phyloP scores from a whole-genome alignment of 92 coral and sea anemone genomes.

The Epizoanthus rinbou region DNA sequence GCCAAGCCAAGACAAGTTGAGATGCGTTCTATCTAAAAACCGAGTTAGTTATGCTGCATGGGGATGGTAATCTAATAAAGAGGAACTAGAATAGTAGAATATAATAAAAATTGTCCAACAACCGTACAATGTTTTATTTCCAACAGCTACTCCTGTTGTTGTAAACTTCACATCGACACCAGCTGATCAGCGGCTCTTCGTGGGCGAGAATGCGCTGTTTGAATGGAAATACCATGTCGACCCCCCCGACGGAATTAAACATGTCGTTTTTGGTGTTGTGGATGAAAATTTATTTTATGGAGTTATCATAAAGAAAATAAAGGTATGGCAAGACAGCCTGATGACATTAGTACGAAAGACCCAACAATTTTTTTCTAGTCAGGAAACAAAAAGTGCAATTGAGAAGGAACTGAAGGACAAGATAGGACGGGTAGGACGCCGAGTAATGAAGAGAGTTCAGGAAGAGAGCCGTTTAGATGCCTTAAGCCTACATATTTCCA shows the following conservation, averaged over 20 bases:
- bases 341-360: background rate
- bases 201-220: constrained; percentile 40
- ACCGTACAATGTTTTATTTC: background rate
- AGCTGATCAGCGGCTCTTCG: constrained; percentile 22
- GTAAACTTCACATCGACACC: constrained; percentile 23
- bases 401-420: too few species aligned
- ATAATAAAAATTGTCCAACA: background rate
- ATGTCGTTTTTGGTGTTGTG: constrained; percentile 26
- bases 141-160: constrained; percentile 29
- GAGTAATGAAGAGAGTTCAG: too few species aligned
- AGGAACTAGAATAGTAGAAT: too few species aligned
- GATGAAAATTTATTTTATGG: background rate
- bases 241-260: constrained; percentile 14
- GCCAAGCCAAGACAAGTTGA: too few species aligned
- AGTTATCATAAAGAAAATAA: constrained; percentile 8
- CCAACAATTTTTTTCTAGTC: background rate
- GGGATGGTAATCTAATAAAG: too few species aligned
- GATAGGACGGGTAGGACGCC: too few species aligned
- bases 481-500: too few species aligned
- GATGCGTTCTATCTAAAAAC: too few species aligned
- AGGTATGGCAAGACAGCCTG: background rate
- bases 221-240: constrained; percentile 29
- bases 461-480: too few species aligned
- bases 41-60: too few species aligned
- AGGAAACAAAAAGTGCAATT: background rate